Conservation (phyloP, 2,888 invertebrate genomes). For the Heliconius cydno region DNA sequence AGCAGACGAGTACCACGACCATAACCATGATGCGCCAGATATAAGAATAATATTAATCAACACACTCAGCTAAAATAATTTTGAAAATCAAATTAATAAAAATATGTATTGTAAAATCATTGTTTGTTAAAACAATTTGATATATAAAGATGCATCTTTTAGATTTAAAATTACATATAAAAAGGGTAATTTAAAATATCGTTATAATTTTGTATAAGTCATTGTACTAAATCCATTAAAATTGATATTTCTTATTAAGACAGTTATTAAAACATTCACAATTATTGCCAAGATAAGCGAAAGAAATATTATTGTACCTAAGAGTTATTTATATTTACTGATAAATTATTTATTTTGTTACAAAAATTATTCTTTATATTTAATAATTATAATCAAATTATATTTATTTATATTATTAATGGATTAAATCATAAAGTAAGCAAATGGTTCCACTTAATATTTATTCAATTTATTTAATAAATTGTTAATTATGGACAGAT, state of each 20-base stretch:
- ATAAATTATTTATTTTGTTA: conserved; percentile 26
- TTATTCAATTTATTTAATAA: conserved; percentile 5
- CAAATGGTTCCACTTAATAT: not conserved
- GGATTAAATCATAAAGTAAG: not conserved
- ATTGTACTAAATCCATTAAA: conserved; percentile 24
- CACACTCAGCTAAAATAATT: not conserved
- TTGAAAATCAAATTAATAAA: not conserved
- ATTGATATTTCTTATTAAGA: conserved; percentile 52
- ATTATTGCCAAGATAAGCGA: conserved; percentile 40
- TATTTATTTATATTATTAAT: conserved; percentile 7
- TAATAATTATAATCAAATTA: not conserved
- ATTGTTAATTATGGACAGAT: not conserved
- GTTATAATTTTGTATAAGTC: conserved; percentile 39
- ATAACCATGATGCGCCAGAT: not conserved
- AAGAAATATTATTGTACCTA: conserved; percentile 34
- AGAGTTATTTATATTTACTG: conserved; percentile 12
- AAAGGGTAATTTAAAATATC: conserved; percentile 65
- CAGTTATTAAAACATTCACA: not conserved
- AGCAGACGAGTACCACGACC: not conserved
- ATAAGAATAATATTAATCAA: too few relatives aligned
- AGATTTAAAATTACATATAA: conserved; percentile 41
- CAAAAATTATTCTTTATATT: not conserved
- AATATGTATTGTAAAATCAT: not conserved
- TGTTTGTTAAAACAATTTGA: not conserved
- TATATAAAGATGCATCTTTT: conserved; percentile 30